A percentile compares a stretch with the other conserved stretches of the same genome.
Conservation (phyloP, 2,888 invertebrate species). For the Standfussiana lucernea region DNA sequence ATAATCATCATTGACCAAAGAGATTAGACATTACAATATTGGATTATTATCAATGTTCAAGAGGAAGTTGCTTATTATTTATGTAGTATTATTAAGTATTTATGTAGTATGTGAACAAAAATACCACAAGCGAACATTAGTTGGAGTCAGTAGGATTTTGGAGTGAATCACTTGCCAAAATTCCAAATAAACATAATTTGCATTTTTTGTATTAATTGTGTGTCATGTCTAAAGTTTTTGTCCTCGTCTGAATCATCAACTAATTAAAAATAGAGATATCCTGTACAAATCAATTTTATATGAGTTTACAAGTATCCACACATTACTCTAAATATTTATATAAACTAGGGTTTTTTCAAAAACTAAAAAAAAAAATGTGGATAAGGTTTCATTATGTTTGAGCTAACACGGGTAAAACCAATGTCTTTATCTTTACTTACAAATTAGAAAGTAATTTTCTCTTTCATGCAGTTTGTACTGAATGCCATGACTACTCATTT, state of each 20-base stretch:
- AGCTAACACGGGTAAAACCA: neutral
- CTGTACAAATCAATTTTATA: neutral
- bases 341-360: neutral
- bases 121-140: neutral
- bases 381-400: neutral
- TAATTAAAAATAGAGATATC: neutral
- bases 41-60: slow-evolving; percentile 24
- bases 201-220: neutral
- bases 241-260: slow-evolving; percentile 15
- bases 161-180: slow-evolving; percentile 4
- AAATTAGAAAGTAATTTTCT: slow-evolving; percentile 61
- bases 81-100: too few species aligned
- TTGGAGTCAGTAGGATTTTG: neutral
- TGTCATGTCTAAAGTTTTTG: neutral
- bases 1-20: neutral
- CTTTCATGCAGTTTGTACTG: slow-evolving; percentile 26
- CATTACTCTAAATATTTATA: neutral
- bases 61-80: slow-evolving; percentile 26
- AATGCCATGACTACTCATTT: slow-evolving; percentile 18
- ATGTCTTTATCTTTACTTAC: slow-evolving; percentile 11
- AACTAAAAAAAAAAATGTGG: too few species aligned
- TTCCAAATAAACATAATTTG: neutral
- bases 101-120: neutral
- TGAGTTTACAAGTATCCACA: neutral
- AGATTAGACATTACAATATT: neutral